Conservation (phyloP, 2,113 vertebrate species). For the Reinhardtius hippoglossoides region DNA sequence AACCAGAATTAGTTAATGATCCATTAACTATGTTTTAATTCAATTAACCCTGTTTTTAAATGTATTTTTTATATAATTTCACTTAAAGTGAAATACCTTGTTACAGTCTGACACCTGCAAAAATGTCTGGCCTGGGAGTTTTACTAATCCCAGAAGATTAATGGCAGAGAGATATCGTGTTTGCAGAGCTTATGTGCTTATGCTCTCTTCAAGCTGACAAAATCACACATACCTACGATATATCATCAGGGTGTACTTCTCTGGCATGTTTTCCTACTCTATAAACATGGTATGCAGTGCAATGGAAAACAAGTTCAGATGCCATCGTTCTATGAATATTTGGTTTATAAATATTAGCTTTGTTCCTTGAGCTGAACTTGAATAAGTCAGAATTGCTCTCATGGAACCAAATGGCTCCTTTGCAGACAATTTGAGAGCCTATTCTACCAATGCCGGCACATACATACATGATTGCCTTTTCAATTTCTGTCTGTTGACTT, state of each 20-base stretch:
- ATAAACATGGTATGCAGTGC: slow-evolving; percentile 12
- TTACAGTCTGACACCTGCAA: not conserved
- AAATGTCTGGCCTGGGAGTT: not conserved
- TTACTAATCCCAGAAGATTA: not conserved
- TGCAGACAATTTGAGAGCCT: slow-evolving; percentile 46
- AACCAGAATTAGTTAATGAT: too few relatives aligned
- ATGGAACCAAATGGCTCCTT: slow-evolving; percentile 33
- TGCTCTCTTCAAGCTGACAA: slow-evolving; percentile 2
- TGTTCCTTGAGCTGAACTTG: slow-evolving; percentile 23
- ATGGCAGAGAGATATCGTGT: not conserved
- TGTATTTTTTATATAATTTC: not conserved
- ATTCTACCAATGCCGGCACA: slow-evolving; percentile 42
- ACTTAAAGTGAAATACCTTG: not conserved
- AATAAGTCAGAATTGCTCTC: slow-evolving; percentile 13
- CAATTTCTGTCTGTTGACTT: slow-evolving; percentile 60
- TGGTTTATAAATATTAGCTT: slow-evolving; percentile 22
- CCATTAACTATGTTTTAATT: not conserved
- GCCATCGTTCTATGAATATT: slow-evolving; percentile 21
- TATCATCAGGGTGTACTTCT: not conserved
- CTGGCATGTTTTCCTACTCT: not conserved
- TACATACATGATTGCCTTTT: slow-evolving; percentile 69
- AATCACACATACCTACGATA: not conserved
- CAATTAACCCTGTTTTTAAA: not conserved
- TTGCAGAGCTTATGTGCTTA: not conserved
- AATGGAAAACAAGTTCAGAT: slow-evolving; percentile 16